Conservation (phyloP, 2,797 vertebrate species). For the Enteromius thamalakanensis region DNA sequence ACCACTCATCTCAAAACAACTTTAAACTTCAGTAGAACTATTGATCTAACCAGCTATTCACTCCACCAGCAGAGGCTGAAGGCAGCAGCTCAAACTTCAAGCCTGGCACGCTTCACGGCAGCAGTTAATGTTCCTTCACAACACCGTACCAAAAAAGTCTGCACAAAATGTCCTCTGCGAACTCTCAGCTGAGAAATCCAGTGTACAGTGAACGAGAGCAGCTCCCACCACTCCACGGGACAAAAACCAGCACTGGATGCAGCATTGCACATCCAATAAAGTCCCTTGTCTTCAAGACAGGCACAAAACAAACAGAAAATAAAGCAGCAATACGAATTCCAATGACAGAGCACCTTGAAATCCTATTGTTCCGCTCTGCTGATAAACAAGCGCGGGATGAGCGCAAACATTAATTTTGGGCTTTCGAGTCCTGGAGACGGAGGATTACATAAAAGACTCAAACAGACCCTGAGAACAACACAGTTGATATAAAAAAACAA, state of each 20-base stretch:
- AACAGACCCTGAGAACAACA: constrained; percentile 44
- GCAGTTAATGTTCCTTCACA: constrained; percentile 22
- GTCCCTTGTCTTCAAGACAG: constrained; percentile 20
- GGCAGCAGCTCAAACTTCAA: neutral
- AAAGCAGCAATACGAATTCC: constrained; percentile 29
- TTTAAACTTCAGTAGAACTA: neutral
- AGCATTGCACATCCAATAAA: constrained; percentile 45
- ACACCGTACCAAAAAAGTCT: neutral
- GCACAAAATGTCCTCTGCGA: neutral
- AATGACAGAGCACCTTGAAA: constrained; percentile 47
- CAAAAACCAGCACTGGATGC: constrained; percentile 32
- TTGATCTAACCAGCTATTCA: neutral
- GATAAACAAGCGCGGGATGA: constrained; percentile 48
- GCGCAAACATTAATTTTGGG: constrained; percentile 54
- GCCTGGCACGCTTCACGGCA: neutral
- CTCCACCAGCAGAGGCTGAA: constrained; percentile 1
- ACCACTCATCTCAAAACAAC: neutral
- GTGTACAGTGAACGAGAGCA: constrained; percentile 7
- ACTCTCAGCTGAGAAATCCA: constrained; percentile 4
- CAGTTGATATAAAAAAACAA: constrained; percentile 35
- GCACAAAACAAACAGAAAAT: constrained; percentile 44
- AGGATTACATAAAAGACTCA: constrained; percentile 55
- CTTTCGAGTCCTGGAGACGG: constrained; percentile 39
- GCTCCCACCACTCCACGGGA: constrained; percentile 15
- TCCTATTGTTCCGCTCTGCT: constrained; percentile 47